Evolutionary conservation across 2,888 invertebrate genomes (phyloP), one percentile per base, ranked within the genome.

Genomic region (Diaprepes abbreviatus): DNA sequence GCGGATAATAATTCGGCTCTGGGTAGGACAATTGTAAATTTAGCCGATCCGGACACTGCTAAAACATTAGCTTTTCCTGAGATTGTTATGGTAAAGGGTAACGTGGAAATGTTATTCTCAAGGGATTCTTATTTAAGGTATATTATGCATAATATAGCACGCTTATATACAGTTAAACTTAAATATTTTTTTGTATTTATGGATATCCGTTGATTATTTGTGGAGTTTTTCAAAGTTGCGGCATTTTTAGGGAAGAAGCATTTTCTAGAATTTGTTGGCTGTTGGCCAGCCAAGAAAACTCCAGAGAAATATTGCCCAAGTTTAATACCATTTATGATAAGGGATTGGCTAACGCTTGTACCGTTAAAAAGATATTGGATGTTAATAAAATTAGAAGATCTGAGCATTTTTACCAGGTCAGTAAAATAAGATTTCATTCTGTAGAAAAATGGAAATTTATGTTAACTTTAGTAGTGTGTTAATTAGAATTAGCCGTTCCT

Each of bases 41-140:
- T 91, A 17, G 81, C 91, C 12, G 91, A 92, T 79, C 86, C 87
- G 0, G 91, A 91, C 73, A 86, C 89, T 77, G 89, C 89, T 1
- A 84, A 86, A 48, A 85, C 86, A 68, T 86, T 90, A 84, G 86
- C 87, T 33, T 84, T 91, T 52, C 87, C 90, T 0, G 80, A 80
- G 1, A 77, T 86, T 3, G 89, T 89, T 75, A 86, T 88, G 79
- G 68, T 88, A 4, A 86, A 85, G 76, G 85, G 85, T 31, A 88
- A 88, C 74, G 76, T 85, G n/a, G 80, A 85, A 35, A 78, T 88
- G 35, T 75, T 88, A 35, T 88, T 85, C 76, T 80, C 83, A 5
- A 74, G 80, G 12, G 84, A 86, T 59, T 58, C 76, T 5, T 77
- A 80, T 12, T 77, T 85, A 35, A 79, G 73, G 73, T 73, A 59